phyloP scores from a whole-genome alignment of 2,797 vertebrate species.

The Odontamblyopus rebecca region DNA sequence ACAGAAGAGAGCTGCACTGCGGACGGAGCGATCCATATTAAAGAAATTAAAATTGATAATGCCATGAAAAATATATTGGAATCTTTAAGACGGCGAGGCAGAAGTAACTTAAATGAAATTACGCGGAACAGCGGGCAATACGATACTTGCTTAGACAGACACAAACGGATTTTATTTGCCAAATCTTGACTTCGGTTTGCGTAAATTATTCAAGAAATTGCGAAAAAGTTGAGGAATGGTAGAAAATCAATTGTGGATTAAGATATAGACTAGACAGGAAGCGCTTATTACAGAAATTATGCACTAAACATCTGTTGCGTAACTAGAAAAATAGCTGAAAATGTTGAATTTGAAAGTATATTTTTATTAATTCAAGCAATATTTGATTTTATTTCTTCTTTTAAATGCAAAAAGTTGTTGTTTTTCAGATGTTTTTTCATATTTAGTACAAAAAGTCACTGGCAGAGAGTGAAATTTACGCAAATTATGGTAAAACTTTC shows the following conservation, averaged over 20 bases:
- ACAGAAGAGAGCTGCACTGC: background rate
- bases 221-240: background rate
- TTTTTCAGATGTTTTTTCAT: no score
- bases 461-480: no score
- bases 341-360: background rate
- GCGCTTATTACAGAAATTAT: background rate
- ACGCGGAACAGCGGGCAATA: background rate
- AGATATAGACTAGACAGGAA: background rate
- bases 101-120: background rate
- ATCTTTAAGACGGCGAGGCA: conserved; percentile 29
- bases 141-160: background rate
- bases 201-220: background rate
- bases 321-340: background rate
- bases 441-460: no score
- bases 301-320: background rate
- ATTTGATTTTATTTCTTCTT: no score
- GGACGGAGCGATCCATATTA: conserved; percentile 30
- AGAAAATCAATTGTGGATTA: background rate
- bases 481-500: no score
- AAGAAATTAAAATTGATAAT: conserved; percentile 29
- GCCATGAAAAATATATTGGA: conserved; percentile 48
- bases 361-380: no score
- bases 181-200: background rate
- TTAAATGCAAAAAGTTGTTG: no score
- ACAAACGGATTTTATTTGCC: background rate